Percentiles rank a stretch among this genome's conserved stretches.
phyloP scores from a whole-genome alignment of 92 coral and sea anemone genomes.

The Ricordea florida region DNA sequence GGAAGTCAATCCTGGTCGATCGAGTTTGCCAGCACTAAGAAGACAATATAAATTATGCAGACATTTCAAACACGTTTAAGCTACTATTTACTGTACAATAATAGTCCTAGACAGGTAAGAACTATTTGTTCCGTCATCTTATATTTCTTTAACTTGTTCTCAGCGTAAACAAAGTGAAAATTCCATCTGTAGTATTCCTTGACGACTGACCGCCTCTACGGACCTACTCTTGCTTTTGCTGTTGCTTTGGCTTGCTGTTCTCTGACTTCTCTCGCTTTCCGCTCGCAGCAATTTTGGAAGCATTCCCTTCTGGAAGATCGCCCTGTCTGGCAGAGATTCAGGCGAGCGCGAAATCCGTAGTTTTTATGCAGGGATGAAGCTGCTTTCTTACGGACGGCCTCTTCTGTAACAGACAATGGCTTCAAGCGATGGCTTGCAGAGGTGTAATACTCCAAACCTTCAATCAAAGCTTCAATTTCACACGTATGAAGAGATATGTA shows the following conservation, averaged over 20 bases:
- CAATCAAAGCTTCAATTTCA: conserved; percentile 54
- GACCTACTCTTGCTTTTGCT: not conserved
- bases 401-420: not conserved
- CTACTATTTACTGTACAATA: no score
- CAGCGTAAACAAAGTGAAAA: no score
- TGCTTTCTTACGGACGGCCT: conserved; percentile 26
- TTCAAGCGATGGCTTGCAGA: conserved; percentile 60
- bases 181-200: no score
- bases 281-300: conserved; percentile 54
- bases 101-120: no score
- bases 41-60: no score
- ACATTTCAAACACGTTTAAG: no score
- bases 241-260: conserved; percentile 3
- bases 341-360: conserved; percentile 42
- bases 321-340: conserved; percentile 34
- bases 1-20: no score
- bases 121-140: no score
- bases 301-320: conserved; percentile 22
- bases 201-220: not conserved
- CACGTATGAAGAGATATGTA: conserved; percentile 57
- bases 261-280: not conserved
- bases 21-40: no score
- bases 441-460: conserved; percentile 60
- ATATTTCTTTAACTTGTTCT: not conserved
- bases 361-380: conserved; percentile 16